A percentile compares a stretch with the other conserved stretches of the same genome.
Conservation (phyloP, 92 coral and sea anemone genomes). For the Porites evermanni region DNA sequence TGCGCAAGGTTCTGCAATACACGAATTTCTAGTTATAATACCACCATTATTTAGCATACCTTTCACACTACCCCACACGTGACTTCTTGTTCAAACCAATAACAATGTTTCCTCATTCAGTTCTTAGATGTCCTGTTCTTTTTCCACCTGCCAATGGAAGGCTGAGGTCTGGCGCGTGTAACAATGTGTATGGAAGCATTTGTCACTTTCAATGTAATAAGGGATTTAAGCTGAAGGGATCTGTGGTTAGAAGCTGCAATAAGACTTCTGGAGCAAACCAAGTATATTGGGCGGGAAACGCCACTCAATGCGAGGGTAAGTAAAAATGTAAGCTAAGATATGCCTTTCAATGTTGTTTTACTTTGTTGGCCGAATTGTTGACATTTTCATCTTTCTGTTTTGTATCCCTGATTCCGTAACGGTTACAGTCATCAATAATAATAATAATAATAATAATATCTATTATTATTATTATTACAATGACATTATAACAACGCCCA, state of each 20-base stretch:
- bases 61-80: too few relatives aligned
- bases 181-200: slow-evolving; percentile 30
- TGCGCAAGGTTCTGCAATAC: too few relatives aligned
- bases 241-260: slow-evolving; percentile 33
- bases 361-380: too few relatives aligned
- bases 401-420: too few relatives aligned
- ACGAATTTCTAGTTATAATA: too few relatives aligned
- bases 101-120: background rate
- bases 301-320: slow-evolving; percentile 41
- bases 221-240: slow-evolving; percentile 41
- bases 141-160: slow-evolving; percentile 43
- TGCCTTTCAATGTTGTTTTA: background rate
- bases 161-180: slow-evolving; percentile 16
- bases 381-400: too few relatives aligned
- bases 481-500: too few relatives aligned
- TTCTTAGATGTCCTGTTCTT: slow-evolving; percentile 35
- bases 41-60: too few relatives aligned
- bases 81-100: too few relatives aligned
- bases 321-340: background rate
- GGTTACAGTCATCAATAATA: too few relatives aligned
- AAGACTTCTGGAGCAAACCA: slow-evolving; percentile 14
- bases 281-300: slow-evolving; percentile 31
- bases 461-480: too few relatives aligned
- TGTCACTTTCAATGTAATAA: slow-evolving; percentile 34
- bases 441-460: too few relatives aligned